Percentiles rank a stretch among this genome's conserved stretches.
Conservation (phyloP, 2,888 invertebrate genomes). For the Dugesia japonica region DNA sequence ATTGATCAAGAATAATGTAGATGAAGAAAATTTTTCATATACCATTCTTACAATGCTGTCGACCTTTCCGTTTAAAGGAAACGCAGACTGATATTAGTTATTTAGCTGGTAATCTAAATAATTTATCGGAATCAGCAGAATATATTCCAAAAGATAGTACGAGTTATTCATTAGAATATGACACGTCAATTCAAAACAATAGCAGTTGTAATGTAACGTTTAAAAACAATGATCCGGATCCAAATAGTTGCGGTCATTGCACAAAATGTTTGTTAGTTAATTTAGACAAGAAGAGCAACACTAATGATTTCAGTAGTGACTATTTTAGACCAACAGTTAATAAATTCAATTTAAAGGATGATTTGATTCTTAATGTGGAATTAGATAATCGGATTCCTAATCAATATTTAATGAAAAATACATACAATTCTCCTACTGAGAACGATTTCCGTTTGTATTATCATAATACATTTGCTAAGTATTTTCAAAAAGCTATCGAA, state of each 20-base stretch:
- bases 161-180: not conserved
- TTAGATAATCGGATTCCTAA: not conserved
- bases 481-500: not conserved
- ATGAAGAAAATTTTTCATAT: slow-evolving; percentile 5
- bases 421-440: not conserved
- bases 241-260: slow-evolving; percentile 4
- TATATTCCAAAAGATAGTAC: not conserved
- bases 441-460: not conserved
- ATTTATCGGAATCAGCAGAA: not conserved
- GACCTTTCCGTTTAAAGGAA: slow-evolving; percentile 10
- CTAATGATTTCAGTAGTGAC: not conserved
- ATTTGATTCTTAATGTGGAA: not conserved
- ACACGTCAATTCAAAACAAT: not conserved
- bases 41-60: not conserved
- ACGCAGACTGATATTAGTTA: not conserved
- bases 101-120: not conserved
- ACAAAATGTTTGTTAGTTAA: not conserved
- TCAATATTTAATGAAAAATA: not conserved
- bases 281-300: not conserved
- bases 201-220: slow-evolving; percentile 12
- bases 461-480: not conserved
- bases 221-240: not conserved
- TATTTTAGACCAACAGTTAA: not conserved
- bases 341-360: not conserved
- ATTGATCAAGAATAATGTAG: not conserved